Percentiles rank a stretch among this genome's conserved stretches.
These are phyloP conservation scores for Apomyelois bistriatella DNA, from an alignment of 2,888 invertebrate species.

Conservation along the genomic window DNA sequence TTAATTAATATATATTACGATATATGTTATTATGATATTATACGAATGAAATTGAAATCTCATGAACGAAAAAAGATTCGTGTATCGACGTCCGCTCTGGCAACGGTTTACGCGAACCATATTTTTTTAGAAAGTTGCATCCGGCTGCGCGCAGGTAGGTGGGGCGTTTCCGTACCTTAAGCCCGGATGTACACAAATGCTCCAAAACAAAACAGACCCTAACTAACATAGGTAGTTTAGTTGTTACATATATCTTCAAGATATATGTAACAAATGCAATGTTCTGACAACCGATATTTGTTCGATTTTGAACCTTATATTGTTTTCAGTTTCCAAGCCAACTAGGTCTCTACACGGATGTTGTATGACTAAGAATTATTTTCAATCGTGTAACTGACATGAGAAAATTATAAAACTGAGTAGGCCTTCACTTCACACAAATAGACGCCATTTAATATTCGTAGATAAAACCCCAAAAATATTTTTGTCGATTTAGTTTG, in stretches of 20 bases:
- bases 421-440: neutral
- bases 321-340: slow-evolving; percentile 45
- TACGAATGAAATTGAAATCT: neutral
- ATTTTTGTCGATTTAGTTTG: slow-evolving; percentile 30
- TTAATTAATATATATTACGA: too few species aligned
- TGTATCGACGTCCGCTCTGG: slow-evolving; percentile 18
- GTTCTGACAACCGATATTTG: neutral
- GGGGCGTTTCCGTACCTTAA: slow-evolving; percentile 58
- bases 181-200: slow-evolving; percentile 59
- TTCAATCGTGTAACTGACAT: slow-evolving; percentile 25
- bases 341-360: slow-evolving; percentile 57
- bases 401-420: slow-evolving; percentile 14
- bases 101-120: slow-evolving; percentile 47
- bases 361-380: slow-evolving; percentile 54
- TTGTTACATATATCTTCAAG: neutral
- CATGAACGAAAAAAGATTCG: neutral
- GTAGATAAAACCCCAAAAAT: neutral
- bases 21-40: too few species aligned
- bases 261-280: neutral
- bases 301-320: neutral
- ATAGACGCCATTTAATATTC: neutral
- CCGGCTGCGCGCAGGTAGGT: slow-evolving; percentile 59
- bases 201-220: slow-evolving; percentile 33
- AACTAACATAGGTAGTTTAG: slow-evolving; percentile 27
- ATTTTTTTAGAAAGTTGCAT: slow-evolving; percentile 77